Base-by-base conservation (phyloP, 2,797 vertebrate genomes). In the Rhinophrynus dorsalis region DNA sequence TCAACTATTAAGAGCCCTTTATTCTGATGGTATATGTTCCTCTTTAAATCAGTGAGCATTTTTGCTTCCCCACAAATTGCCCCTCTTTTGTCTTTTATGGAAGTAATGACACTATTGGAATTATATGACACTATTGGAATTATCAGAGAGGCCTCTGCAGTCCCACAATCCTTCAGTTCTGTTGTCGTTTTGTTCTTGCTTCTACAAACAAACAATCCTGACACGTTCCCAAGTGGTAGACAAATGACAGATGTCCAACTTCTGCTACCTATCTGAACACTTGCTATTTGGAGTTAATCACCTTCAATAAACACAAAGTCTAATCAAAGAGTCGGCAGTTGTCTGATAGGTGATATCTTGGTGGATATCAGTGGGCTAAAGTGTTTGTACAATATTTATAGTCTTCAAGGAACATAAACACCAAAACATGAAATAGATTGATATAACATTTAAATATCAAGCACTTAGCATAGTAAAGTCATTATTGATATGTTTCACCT, bases 121-220 rank as follows among this genome's bases (percentile, higher is more conserved):
- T n/a, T n/a, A n/a, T n/a, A 20, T 72, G 13, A 65, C 79, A 83
- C 86, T 84, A 80, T 77, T 80, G 54, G 38, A 74, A 78, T 74
- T 81, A 80, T 84, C 74, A 81, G 77, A 68, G 67, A n/a, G n/a
- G n/a, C n/a, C n/a, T n/a, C n/a, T n/a, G n/a, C 79, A 77, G 79
- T 79, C 76, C 75, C 61, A 61, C 59, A 62, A 71, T 20, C 55
- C 55, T 72, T n/a, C n/a, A n/a, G 47, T 52, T 64, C 70, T 76
- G 74, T 35, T n/a, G 84, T 67, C 37, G 33, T 64, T 51, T 84
- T 83, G 75, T 79, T 77, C 72, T 75, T 40, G 70, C 64, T 68
- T 57, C 81, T 74, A 76, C 81, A 82, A 87, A 80, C 81, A 88
- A 83, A 79, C 82, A 71, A 48, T 62, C 81, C 76, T 71, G 80